Base-by-base conservation (phyloP, 2,797 vertebrate species). In the Prionace glauca region DNA sequence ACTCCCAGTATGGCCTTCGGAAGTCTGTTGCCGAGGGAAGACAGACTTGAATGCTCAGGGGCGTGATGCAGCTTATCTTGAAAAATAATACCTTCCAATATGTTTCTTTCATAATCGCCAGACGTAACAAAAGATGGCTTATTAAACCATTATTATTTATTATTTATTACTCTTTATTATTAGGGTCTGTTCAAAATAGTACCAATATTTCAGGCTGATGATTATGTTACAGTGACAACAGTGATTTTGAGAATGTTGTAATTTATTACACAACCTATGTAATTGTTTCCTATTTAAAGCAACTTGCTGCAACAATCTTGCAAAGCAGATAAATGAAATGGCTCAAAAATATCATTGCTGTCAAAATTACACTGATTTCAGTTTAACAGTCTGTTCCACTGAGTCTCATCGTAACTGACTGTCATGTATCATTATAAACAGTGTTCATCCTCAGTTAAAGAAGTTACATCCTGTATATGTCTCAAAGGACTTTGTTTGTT, bases 321-420 rank as follows among this genome's bases (percentile, higher is more conserved):
- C 88, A 91, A 62, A 29, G 32, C 60, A 32, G 14, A 91, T 91
- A 41, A 69, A 69, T 24, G 90, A 92, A 92, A 92, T 67, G 62
- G n/a, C n/a, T 92, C 90, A 92, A 92, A 36, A 67, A 92, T 92
- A 92, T 69, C 90, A 67, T n/a, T 22, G 22, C 62, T 29, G n/a
- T 41, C 20, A 65, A 24, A 50, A 50, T 41, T 92, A 20, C 62
- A 18, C 87, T 29, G n/a, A 62, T 16, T 65, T 90, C 36, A 36
- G 65, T 3, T 67, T 24, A 41, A 92, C 7, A 22, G 8, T 41
- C 90, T 67, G 81, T 67, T 92, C 90, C 2, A 69, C 90, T 12
- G 36, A 69, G n/a, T 41, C 65, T 92, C 65, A 7, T 65, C 60
- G n/a, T 69, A 92, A 36, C n/a, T 10, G 9, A n/a, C n/a, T 92